Evolutionary conservation across 2,113 vertebrate genomes (phyloP).

Genomic region (Pionites leucogaster): DNA sequence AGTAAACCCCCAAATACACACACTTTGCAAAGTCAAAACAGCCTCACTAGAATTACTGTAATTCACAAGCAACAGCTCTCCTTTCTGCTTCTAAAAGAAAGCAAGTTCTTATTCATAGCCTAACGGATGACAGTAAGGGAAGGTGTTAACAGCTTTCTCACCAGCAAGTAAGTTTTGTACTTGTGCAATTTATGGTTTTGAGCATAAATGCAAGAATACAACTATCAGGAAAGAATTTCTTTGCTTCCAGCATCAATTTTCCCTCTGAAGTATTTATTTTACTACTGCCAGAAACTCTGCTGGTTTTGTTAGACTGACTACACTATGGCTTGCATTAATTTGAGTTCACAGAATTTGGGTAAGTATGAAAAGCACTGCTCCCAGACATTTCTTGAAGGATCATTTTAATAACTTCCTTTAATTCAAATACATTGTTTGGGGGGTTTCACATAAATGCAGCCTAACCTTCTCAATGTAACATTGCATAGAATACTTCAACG

Average conservation of each 20-base stretch:
- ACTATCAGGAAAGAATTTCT: not conserved
- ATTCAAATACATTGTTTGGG: not conserved
- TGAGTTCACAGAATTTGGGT: not conserved
- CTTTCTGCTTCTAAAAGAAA: not conserved
- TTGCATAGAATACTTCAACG: not conserved
- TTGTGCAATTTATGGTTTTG: not conserved
- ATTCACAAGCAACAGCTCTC: not conserved
- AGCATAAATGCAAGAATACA: not conserved
- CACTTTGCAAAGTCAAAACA: fast-evolving
- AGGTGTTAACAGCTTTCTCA: not conserved
- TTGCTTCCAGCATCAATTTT: not conserved
- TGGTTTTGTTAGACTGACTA: not conserved
- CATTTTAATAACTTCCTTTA: not conserved
- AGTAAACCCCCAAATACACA: not conserved
- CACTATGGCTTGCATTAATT: not conserved
- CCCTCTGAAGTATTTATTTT: not conserved
- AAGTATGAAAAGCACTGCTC: not conserved
- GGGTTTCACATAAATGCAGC: not conserved
- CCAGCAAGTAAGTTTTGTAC: not conserved
- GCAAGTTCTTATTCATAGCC: not conserved
- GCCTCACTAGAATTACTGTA: not conserved
- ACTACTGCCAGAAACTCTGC: not conserved
- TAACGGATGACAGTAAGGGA: not conserved
- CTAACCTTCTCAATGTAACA: not conserved
- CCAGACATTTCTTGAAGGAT: not conserved